These are phyloP conservation scores for Brachypodius melanocephalos DNA, from an alignment of 2,113 vertebrate genomes.

Conservation along the genomic window DNA sequence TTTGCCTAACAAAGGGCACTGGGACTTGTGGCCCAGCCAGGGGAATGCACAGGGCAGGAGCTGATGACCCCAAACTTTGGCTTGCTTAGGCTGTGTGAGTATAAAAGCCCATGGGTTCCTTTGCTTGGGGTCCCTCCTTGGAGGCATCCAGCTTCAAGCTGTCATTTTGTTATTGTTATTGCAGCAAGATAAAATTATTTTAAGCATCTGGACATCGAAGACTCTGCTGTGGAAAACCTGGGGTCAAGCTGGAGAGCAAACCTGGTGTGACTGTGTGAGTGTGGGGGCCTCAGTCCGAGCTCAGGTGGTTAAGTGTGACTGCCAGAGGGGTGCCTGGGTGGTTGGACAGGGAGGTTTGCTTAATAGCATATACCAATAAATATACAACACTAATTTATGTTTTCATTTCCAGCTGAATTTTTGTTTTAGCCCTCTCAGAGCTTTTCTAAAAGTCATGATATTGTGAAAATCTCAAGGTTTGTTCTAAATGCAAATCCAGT, in stretches of 20 bases:
- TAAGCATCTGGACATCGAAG: not conserved
- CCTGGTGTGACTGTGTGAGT: not conserved
- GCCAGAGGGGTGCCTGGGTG: not conserved
- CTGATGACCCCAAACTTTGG: not conserved
- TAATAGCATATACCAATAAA: not conserved
- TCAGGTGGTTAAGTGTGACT: not conserved
- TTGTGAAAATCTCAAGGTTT: not conserved
- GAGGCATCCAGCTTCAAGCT: not conserved
- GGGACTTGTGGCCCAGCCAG: not conserved
- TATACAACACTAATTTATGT: not conserved
- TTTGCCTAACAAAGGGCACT: not conserved
- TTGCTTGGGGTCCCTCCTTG: rapidly evolving
- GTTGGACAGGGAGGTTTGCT: not conserved
- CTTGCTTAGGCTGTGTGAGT: rapidly evolving
- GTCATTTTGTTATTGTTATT: not conserved
- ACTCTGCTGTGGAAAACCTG: not conserved
- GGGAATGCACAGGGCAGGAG: rapidly evolving
- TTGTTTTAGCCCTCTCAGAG: not conserved
- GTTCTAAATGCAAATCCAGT: not conserved
- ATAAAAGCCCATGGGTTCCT: not conserved
- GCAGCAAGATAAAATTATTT: not conserved
- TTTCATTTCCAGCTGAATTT: not conserved
- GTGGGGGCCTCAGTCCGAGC: rapidly evolving
- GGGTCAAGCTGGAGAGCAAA: rapidly evolving
- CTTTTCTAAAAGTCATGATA: not conserved